These are phyloP conservation scores for Leucophenga maculata DNA, from an alignment of 2,888 invertebrate genomes.

Conservation along the genomic window DNA sequence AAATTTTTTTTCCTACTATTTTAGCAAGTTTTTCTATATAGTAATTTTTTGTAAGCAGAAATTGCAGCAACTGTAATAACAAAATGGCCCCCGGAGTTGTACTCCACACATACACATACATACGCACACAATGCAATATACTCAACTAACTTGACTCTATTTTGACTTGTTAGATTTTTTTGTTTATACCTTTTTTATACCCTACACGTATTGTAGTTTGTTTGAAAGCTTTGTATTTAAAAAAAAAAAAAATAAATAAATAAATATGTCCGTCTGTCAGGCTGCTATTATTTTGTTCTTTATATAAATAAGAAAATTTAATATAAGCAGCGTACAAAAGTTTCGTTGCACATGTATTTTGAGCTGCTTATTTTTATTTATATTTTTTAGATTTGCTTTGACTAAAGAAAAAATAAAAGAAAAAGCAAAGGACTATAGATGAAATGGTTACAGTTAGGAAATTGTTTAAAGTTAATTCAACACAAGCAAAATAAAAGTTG, in stretches of 20 bases:
- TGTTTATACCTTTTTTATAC: neutral
- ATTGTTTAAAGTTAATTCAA: constrained; percentile 59
- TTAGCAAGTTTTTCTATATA: neutral
- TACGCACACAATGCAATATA: no score
- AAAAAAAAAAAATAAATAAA: no score
- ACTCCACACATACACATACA: neutral
- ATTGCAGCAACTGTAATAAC: constrained; percentile 62
- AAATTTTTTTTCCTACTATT: constrained; percentile 16
- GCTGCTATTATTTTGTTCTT: no score
- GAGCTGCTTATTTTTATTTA: neutral
- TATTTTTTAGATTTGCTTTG: neutral
- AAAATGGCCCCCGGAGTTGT: constrained; percentile 62
- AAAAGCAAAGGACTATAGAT: no score
- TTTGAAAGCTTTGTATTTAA: no score
- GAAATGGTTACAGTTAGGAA: constrained; percentile 22
- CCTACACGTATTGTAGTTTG: neutral
- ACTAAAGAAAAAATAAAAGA: no score
- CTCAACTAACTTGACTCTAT: neutral
- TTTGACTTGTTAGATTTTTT: constrained; percentile 22
- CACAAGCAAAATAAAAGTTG: constrained; percentile 46
- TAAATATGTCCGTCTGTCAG: no score
- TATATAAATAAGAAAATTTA: no score
- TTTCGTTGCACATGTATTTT: neutral
- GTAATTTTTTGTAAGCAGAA: constrained; percentile 40
- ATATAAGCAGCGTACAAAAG: no score